A percentile compares a stretch with the other conserved stretches of the same genome.
These are phyloP conservation scores for Dissostichus mawsoni DNA, from an alignment of 2,113 vertebrate genomes.

Conservation along the genomic window DNA sequence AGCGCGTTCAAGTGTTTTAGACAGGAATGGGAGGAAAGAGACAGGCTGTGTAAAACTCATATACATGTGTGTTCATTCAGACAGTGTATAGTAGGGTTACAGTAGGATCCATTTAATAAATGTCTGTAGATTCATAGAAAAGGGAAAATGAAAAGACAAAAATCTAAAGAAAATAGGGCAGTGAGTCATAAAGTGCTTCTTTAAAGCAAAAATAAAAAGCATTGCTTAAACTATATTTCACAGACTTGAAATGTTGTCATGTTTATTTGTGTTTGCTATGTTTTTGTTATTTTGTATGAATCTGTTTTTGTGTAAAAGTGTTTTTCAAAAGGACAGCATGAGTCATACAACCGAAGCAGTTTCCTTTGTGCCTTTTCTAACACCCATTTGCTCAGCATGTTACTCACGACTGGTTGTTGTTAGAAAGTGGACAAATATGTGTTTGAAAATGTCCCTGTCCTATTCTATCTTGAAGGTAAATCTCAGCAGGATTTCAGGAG, in stretches of 20 bases:
- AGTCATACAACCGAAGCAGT: constrained; percentile 21
- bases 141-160: neutral
- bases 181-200: neutral
- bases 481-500: constrained; percentile 1
- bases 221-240: neutral
- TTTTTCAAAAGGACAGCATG: constrained; percentile 13
- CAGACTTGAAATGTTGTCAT: neutral
- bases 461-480: neutral
- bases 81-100: no score
- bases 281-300: neutral
- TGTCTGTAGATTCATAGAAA: neutral
- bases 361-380: neutral
- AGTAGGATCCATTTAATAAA: neutral
- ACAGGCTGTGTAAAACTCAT: neutral
- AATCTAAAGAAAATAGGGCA: neutral
- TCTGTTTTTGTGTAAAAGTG: neutral
- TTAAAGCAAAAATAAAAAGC: neutral
- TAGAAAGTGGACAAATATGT: constrained; percentile 22
- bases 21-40: no score
- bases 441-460: neutral
- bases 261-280: neutral
- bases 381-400: constrained; percentile 9
- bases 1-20: no score
- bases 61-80: neutral
- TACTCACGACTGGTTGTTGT: constrained; percentile 39